Evolutionary conservation across 2,888 invertebrate species (phyloP).

Genomic region (Blera fallax): DNA sequence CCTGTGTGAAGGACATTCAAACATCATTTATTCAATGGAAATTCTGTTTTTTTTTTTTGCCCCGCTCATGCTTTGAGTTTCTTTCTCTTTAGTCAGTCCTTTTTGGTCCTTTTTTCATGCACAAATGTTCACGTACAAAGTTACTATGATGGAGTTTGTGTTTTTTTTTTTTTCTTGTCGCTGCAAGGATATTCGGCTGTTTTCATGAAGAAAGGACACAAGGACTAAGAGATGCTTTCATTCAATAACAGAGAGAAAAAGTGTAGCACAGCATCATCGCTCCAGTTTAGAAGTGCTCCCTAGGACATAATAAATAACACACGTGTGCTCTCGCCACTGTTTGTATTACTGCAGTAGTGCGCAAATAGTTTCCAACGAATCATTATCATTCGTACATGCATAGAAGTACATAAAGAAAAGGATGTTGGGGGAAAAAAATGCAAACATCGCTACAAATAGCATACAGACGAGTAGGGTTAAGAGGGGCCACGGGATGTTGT

Average conservation of each 20-base stretch:
- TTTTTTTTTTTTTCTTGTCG: conserved; percentile 6
- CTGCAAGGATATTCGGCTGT: conserved; percentile 44
- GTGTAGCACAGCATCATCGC: conserved; percentile 35
- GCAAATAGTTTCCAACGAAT: conserved; percentile 52
- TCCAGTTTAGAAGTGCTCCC: conserved; percentile 64
- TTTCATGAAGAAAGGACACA: conserved; percentile 37
- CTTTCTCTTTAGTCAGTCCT: neutral
- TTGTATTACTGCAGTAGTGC: conserved; percentile 57
- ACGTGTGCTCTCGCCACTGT: conserved; percentile 23
- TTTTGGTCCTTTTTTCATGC: conserved; percentile 6
- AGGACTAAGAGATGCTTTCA: conserved; percentile 28
- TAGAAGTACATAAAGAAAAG: neutral
- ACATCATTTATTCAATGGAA: conserved; percentile 48
- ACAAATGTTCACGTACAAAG: conserved; percentile 13
- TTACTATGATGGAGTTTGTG: conserved; percentile 9
- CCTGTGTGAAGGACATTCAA: conserved; percentile 44
- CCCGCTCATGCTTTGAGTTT: neutral
- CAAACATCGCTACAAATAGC: conserved; percentile 2
- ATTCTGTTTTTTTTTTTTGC: conserved; percentile 1
- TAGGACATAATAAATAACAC: conserved; percentile 65
- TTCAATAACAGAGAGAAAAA: conserved; percentile 30
- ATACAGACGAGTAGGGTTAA: conserved; percentile 19
- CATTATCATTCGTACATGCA: neutral
- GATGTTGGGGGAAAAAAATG: neutral
- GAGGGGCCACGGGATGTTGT: conserved; percentile 36